Conservation (phyloP, 1,140 invertebrate genomes). For the Diorhabda carinulata region DNA sequence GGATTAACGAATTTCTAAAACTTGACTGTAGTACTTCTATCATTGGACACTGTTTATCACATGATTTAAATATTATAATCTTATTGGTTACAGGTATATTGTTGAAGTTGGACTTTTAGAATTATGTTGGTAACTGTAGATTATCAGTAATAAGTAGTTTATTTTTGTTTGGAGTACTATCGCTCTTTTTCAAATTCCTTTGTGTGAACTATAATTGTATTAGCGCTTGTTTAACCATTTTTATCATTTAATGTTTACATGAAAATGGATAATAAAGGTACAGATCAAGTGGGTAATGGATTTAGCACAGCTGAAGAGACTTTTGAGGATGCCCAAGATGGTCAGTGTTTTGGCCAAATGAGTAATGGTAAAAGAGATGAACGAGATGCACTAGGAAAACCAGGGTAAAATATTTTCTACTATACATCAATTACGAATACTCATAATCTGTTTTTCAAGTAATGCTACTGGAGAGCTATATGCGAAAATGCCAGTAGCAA, state of each 20-base stretch:
- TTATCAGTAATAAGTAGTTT: too few relatives aligned
- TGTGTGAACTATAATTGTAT: too few relatives aligned
- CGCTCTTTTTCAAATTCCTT: too few relatives aligned
- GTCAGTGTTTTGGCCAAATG: constrained; percentile 26
- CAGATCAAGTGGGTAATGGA: constrained; percentile 29
- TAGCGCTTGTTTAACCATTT: not conserved
- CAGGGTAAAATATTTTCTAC: constrained; percentile 31
- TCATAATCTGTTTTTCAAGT: constrained; percentile 13
- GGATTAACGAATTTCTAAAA: too few relatives aligned
- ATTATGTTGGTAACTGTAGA: too few relatives aligned
- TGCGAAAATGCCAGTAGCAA: constrained; percentile 62
- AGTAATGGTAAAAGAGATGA: constrained; percentile 35
- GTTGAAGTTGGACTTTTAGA: too few relatives aligned
- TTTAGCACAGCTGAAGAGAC: constrained; percentile 2
- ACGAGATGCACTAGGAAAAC: constrained; percentile 40
- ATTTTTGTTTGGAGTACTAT: too few relatives aligned
- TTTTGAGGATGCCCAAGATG: constrained; percentile 32
- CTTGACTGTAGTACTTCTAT: too few relatives aligned
- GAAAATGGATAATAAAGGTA: constrained; percentile 18
- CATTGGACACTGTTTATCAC: too few relatives aligned
- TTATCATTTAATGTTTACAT: not conserved
- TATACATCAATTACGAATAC: not conserved
- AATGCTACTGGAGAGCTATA: constrained; percentile 31
- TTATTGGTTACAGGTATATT: too few relatives aligned
- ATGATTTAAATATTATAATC: too few relatives aligned